Conservation (phyloP, 1,140 invertebrate genomes). For the Drosophila pectinifera region DNA sequence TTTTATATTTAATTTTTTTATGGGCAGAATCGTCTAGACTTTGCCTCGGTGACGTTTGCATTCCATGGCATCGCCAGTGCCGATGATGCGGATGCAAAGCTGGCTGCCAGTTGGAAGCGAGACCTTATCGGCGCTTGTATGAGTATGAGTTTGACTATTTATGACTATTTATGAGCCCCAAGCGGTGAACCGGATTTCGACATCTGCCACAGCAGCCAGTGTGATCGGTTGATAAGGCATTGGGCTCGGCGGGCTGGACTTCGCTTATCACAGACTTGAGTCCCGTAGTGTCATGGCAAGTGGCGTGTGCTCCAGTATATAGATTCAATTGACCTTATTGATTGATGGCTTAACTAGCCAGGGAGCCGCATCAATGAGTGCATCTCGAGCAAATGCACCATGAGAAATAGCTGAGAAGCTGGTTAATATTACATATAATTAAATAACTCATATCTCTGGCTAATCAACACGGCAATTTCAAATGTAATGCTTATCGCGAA, state of each 20-base stretch:
- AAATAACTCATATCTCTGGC: background rate
- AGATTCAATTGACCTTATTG: constrained; percentile 38
- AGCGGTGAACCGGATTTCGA: constrained; percentile 63
- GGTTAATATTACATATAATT: background rate
- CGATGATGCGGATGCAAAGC: constrained; percentile 59
- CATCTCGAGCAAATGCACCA: background rate
- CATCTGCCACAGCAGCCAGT: constrained; percentile 11
- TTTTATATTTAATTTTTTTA: no score
- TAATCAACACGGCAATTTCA: background rate
- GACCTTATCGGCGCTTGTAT: constrained; percentile 23
- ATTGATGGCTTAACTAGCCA: constrained; percentile 22
- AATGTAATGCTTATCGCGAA: no score
- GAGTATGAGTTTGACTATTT: no score
- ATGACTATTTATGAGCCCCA: constrained; percentile 40
- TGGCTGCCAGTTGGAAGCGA: background rate
- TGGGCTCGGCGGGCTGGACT: constrained; percentile 39
- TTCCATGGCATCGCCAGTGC: constrained; percentile 11
- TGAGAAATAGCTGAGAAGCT: background rate
- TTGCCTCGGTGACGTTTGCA: constrained; percentile 21
- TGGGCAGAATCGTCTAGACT: constrained; percentile 5
- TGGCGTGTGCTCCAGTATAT: constrained; percentile 2
- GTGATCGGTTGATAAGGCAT: constrained; percentile 49
- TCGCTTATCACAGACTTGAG: constrained; percentile 29
- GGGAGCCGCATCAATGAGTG: background rate
- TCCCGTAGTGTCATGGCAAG: constrained; percentile 32